These are phyloP conservation scores for Plectropomus leopardus DNA, from an alignment of 2,113 vertebrate genomes.

Conservation along the genomic window DNA sequence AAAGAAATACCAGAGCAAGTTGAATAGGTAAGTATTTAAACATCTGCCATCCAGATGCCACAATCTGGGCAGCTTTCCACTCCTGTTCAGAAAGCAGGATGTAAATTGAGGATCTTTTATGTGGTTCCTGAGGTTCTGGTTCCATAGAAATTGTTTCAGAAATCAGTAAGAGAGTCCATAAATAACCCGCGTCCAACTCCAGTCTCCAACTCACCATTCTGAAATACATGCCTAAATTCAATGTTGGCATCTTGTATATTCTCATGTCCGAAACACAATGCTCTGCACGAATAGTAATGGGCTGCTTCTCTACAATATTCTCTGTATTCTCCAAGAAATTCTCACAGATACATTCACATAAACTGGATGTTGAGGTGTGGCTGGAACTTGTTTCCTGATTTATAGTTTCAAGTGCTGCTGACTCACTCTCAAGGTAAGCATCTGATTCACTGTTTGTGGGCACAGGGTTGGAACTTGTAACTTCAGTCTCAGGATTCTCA, in stretches of 20 bases:
- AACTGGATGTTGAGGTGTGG: background rate
- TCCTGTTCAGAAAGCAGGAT: background rate
- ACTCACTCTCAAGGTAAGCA: too few species aligned
- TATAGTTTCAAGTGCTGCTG: too few species aligned
- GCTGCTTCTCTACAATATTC: background rate
- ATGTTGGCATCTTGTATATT: background rate
- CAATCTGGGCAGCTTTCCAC: background rate
- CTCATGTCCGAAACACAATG: background rate
- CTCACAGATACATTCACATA: background rate
- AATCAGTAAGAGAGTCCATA: background rate
- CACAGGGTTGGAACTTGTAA: too few species aligned
- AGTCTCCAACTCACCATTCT: background rate
- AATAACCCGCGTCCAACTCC: background rate
- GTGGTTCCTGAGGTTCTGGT: background rate
- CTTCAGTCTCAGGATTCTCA: background rate
- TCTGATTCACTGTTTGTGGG: too few species aligned
- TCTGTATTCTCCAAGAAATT: background rate
- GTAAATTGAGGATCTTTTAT: background rate
- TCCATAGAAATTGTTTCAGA: background rate
- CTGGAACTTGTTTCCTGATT: background rate
- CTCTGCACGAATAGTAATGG: background rate
- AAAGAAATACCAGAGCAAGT: background rate
- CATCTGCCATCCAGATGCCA: background rate
- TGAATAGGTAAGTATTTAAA: background rate
- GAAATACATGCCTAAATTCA: background rate